Percentiles rank a stretch among this genome's conserved stretches.
These are phyloP conservation scores for Operophtera brumata DNA, from an alignment of 2,888 invertebrate species.

Conservation along the genomic window DNA sequence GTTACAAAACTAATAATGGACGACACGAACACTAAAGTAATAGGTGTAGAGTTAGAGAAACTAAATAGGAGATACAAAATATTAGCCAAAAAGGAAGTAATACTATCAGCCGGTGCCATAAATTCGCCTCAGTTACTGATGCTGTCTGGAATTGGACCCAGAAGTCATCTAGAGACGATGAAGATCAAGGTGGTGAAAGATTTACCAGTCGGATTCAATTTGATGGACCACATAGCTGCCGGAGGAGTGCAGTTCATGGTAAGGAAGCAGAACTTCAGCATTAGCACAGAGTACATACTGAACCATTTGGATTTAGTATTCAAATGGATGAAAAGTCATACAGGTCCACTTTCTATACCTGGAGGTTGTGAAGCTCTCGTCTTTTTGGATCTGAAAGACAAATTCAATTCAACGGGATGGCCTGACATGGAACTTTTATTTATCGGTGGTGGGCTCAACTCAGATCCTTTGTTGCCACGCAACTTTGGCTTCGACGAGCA, in stretches of 20 bases:
- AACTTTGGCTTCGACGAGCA: conserved; percentile 78
- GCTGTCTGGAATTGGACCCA: conserved; percentile 89
- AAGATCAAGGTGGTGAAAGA: conserved; percentile 79
- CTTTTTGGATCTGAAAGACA: conserved; percentile 82
- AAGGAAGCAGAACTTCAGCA: conserved; percentile 53
- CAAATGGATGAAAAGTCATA: conserved; percentile 77
- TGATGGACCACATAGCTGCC: conserved; percentile 86
- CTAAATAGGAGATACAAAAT: conserved; percentile 74
- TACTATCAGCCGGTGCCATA: conserved; percentile 87
- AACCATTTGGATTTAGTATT: conserved; percentile 67
- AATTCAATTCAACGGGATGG: conserved; percentile 76
- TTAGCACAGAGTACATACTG: conserved; percentile 61
- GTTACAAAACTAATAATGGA: conserved; percentile 82
- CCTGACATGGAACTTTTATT: conserved; percentile 85
- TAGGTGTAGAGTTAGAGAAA: conserved; percentile 82
- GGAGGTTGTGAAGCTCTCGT: conserved; percentile 85
- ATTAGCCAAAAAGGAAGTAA: conserved; percentile 85
- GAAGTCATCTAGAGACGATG: conserved; percentile 77
- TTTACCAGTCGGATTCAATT: conserved; percentile 83
- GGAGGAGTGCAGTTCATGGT: conserved; percentile 82
- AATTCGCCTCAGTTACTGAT: conserved; percentile 89
- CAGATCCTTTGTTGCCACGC: conserved; percentile 67
- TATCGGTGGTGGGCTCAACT: conserved; percentile 77
- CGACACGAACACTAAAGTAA: conserved; percentile 75
- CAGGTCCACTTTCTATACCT: conserved; percentile 82